phyloP scores from a whole-genome alignment of 2,113 vertebrate species.

The Xenopus laevis region DNA sequence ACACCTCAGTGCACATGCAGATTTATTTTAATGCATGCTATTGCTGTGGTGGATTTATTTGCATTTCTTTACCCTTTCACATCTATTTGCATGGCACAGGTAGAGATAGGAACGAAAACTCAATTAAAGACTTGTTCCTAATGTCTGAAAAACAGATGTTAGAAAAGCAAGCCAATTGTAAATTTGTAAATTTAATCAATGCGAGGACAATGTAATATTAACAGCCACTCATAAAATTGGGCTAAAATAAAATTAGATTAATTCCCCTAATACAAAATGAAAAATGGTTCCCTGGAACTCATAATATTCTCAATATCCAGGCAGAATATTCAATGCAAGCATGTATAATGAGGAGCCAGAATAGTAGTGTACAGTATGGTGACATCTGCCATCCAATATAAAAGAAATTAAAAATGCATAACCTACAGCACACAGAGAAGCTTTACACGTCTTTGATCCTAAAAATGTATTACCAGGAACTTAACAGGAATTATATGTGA shows the following conservation, averaged over 20 bases:
- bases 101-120: too few species aligned
- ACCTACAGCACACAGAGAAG: conserved; percentile 52
- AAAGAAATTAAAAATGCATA: conserved; percentile 53
- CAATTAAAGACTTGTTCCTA: too few species aligned
- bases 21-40: too few species aligned
- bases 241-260: conserved; percentile 46
- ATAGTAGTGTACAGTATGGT: conserved; percentile 47
- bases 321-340: conserved; percentile 37
- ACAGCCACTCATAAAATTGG: conserved; percentile 40
- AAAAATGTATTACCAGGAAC: conserved; percentile 43
- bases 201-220: conserved; percentile 33
- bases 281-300: conserved; percentile 32
- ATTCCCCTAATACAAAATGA: conserved; percentile 45
- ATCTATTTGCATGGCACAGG: too few species aligned
- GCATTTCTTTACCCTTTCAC: too few species aligned
- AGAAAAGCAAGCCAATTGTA: too few species aligned
- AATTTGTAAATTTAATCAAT: neutral
- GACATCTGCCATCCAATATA: conserved; percentile 50
- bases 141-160: too few species aligned
- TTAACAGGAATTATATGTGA: conserved; percentile 40
- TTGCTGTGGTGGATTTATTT: too few species aligned
- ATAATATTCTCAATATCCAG: conserved; percentile 46
- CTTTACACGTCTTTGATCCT: conserved; percentile 40
- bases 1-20: too few species aligned
- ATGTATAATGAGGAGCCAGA: conserved; percentile 47